Evolutionary conservation across 2,888 invertebrate genomes (phyloP).

Genomic region (Hyppa rectilinea): DNA sequence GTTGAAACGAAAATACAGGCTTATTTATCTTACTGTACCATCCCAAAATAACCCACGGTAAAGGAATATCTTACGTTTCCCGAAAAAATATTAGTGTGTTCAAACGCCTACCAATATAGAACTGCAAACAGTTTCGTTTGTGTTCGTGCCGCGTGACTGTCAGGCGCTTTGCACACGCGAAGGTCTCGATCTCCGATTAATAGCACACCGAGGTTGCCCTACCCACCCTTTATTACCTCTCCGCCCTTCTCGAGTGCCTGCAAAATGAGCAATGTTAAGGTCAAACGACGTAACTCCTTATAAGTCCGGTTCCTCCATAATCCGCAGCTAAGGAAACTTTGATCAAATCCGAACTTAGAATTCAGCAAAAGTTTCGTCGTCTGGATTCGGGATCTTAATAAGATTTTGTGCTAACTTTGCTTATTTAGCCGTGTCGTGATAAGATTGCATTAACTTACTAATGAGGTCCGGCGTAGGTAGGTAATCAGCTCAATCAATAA

Average conservation of each 20-base stretch:
- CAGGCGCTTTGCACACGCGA: conserved; percentile 86
- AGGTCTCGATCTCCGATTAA: conserved; percentile 87
- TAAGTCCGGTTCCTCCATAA: conserved; percentile 52
- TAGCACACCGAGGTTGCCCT: conserved; percentile 78
- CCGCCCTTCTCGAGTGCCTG: conserved; percentile 74
- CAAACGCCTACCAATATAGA: conserved; percentile 79
- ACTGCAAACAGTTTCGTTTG: conserved; percentile 76
- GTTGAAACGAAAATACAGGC: neutral
- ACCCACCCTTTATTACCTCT: conserved; percentile 83
- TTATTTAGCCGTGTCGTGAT: conserved; percentile 34
- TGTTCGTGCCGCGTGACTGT: conserved; percentile 81
- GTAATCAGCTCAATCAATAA: conserved; percentile 16
- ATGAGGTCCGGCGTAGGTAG: neutral
- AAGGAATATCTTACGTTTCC: conserved; percentile 9
- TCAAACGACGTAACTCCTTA: conserved; percentile 70
- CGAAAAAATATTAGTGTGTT: conserved; percentile 51
- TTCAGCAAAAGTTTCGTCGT: conserved; percentile 39
- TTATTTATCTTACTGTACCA: neutral
- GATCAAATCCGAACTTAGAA: conserved; percentile 58
- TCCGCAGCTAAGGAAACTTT: conserved; percentile 53
- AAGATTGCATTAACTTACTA: conserved; percentile 27
- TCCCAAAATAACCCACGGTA: conserved; percentile 1
- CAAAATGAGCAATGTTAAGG: conserved; percentile 81
- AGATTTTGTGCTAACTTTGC: conserved; percentile 41
- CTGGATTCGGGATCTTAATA: conserved; percentile 44